Percentiles rank a stretch among this genome's conserved stretches.
Conservation (phyloP, 2,113 vertebrate genomes). For the Etheostoma spectabile region DNA sequence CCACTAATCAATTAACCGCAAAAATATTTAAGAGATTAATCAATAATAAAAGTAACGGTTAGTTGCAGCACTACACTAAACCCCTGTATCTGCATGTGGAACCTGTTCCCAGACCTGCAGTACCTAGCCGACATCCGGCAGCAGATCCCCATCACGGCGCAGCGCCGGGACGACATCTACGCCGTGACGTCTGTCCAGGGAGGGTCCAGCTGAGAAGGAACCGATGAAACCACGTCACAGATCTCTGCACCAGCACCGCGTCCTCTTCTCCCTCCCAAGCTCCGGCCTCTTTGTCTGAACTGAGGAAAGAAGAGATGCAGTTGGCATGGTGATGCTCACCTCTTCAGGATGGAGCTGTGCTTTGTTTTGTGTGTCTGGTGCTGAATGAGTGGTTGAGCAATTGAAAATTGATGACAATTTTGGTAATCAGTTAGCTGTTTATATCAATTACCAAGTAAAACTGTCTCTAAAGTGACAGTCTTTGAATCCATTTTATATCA, state of each 20-base stretch:
- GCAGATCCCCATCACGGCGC: slow-evolving; percentile 92
- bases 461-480: no score
- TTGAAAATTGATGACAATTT: background rate
- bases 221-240: background rate
- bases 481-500: background rate
- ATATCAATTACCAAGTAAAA: background rate
- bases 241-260: background rate
- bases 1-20: no score
- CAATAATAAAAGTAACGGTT: no score
- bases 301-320: background rate
- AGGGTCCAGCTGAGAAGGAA: slow-evolving; percentile 33
- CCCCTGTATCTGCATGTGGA: background rate
- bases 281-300: background rate
- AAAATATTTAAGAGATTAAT: no score
- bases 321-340: background rate
- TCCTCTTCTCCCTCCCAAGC: background rate
- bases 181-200: slow-evolving; percentile 71
- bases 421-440: background rate
- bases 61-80: background rate
- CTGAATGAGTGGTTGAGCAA: background rate
- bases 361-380: background rate
- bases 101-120: slow-evolving; percentile 89
- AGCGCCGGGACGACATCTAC: slow-evolving; percentile 93
- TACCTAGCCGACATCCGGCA: slow-evolving; percentile 91
- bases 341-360: background rate